These are phyloP conservation scores for Ischnus inquisitorius DNA, from an alignment of 2,888 invertebrate genomes.

Conservation along the genomic window DNA sequence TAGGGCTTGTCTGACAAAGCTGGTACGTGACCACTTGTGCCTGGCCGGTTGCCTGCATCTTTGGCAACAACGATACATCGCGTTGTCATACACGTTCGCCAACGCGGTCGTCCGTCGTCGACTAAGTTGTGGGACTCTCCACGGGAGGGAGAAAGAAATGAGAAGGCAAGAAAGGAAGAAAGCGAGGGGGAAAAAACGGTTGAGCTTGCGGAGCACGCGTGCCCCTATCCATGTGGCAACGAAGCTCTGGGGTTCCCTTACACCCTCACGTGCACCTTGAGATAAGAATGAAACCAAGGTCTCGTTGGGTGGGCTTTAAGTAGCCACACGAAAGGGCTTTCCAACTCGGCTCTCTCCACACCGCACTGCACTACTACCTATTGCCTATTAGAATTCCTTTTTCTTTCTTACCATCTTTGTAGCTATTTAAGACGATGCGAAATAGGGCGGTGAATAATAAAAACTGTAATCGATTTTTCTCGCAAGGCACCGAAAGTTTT, in stretches of 20 bases:
- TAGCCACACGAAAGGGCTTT: conserved; percentile 71
- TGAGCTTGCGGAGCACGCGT: conserved; percentile 31
- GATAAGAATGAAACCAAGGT: conserved; percentile 76
- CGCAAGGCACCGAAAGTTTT: no score
- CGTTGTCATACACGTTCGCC: conserved; percentile 23
- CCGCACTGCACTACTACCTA: conserved; percentile 6
- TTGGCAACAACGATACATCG: conserved; percentile 62
- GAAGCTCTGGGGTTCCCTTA: conserved; percentile 50
- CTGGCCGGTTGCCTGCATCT: conserved; percentile 72
- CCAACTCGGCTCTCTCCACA: conserved; percentile 54
- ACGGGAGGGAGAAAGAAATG: conserved; percentile 11
- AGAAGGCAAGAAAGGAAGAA: conserved; percentile 17
- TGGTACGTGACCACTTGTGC: conserved; percentile 78
- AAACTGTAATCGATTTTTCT: no score
- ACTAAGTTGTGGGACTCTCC: not conserved
- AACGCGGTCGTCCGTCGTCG: conserved; percentile 22
- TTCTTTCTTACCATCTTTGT: not conserved
- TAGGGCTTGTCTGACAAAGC: conserved; percentile 77
- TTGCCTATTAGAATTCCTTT: conserved; percentile 33
- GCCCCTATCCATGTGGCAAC: conserved; percentile 1
- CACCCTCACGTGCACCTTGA: conserved; percentile 69
- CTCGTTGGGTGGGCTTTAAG: conserved; percentile 67
- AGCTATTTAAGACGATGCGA: no score
- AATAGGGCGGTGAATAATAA: no score
- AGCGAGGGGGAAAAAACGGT: conserved; percentile 1